Evolutionary conservation across 2,113 vertebrate genomes (phyloP), one percentile per base, ranked within the genome.

Genomic region (Archocentrus centrarchus): DNA sequence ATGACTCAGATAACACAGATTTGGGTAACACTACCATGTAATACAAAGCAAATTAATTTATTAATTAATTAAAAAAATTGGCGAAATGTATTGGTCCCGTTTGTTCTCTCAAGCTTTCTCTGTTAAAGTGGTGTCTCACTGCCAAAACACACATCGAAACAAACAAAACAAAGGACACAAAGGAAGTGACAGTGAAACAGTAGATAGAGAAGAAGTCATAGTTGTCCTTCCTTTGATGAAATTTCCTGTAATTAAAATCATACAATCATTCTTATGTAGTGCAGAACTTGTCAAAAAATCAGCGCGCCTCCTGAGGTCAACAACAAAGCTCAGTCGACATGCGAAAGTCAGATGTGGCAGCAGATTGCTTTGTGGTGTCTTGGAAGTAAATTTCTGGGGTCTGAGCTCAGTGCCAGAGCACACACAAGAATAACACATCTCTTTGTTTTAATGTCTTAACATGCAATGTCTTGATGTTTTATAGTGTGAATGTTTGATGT

Each of bases 281-380:
- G 77, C 57, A 87, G 60, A 82, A 78, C 62, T 88, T 77, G 64
- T 90, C 78, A 81, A 86, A 35, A 92, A 90, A 82, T 84, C 79
- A 2, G 81, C 18, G 62, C 79, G 70, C 77, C 84, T 89, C 87
- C 53, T 35, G 82, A 91, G 93, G 90, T 93, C 91, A 94, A 87
- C 81, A 86, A 86, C 83, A 91, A 92, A 95, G 86, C 81, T 81
- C 17, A 2, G 75, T 86, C 84, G 79, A 88, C 87, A 84, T 86
- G 64, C 80, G 84, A 93, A 92, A 85, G 80, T 94, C 93, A 95
- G 94, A 95, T 95, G 94, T 91, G 89, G 83, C 85, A 84, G 85
- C 75, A 93, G 93, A 95, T 95, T 90, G 70, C 88, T 91, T 86
- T 84, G 85, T 91, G 61, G 85, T 39, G 35, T 84, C 81, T 84